Evolutionary conservation across 2,113 vertebrate genomes (phyloP).

Genomic region (Pterocles orientalis): DNA sequence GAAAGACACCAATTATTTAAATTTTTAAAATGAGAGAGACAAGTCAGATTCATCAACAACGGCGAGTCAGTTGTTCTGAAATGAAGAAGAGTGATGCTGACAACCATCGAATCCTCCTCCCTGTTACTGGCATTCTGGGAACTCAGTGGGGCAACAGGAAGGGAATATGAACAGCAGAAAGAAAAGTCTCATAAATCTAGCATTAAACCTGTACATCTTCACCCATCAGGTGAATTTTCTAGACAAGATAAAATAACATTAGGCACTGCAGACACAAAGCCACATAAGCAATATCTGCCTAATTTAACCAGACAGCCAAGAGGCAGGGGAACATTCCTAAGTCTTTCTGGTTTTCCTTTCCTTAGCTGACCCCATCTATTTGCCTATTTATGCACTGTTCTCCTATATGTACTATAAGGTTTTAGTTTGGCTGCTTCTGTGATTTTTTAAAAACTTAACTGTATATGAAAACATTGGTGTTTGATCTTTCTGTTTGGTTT

Average conservation of each 20-base stretch:
- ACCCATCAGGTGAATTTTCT: conserved; percentile 1
- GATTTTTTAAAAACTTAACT: background rate
- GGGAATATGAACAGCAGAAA: background rate
- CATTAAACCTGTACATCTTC: background rate
- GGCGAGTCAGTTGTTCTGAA: background rate
- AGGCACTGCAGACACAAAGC: background rate
- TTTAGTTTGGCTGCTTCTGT: background rate
- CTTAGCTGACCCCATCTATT: background rate
- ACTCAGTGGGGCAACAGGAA: background rate
- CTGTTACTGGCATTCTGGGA: background rate
- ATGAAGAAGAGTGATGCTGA: background rate
- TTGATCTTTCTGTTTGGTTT: background rate
- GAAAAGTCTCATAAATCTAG: background rate
- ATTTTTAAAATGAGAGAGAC: background rate
- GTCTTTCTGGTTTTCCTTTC: background rate
- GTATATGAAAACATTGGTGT: fast-evolving
- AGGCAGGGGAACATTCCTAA: background rate
- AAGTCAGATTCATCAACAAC: background rate
- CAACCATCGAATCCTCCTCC: background rate
- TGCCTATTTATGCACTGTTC: background rate
- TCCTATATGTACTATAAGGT: background rate
- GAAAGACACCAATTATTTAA: background rate
- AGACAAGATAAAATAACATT: background rate
- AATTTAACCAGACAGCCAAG: background rate
- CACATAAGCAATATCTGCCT: background rate